phyloP scores from a whole-genome alignment of 2,888 invertebrate genomes.

The Syritta pipiens region DNA sequence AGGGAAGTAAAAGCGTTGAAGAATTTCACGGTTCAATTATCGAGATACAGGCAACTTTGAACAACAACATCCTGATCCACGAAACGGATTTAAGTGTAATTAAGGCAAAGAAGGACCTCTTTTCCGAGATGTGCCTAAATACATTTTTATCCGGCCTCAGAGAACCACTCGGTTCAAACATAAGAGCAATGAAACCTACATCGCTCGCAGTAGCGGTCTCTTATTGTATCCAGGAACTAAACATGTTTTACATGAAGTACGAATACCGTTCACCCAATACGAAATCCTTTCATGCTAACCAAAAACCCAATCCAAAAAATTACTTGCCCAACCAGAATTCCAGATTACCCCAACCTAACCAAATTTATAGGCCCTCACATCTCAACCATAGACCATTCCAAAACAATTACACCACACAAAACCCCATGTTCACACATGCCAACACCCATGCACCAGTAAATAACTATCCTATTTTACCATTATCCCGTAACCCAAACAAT shows the following conservation, averaged over 20 bases:
- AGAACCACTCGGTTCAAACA: slow-evolving; percentile 56
- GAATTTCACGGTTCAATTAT: slow-evolving; percentile 51
- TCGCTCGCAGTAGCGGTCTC: slow-evolving; percentile 44
- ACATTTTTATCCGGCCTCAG: slow-evolving; percentile 51
- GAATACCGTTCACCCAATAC: too few relatives aligned
- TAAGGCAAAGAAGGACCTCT: slow-evolving; percentile 38
- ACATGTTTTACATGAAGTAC: slow-evolving; percentile 19
- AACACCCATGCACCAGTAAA: not conserved
- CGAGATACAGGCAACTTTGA: slow-evolving; percentile 42
- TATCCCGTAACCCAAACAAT: slow-evolving; percentile 4
- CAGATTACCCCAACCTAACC: not conserved
- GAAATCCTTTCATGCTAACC: too few relatives aligned
- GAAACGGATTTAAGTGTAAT: slow-evolving; percentile 48
- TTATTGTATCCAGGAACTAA: slow-evolving; percentile 57
- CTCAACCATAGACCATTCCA: not conserved
- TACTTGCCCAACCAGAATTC: not conserved
- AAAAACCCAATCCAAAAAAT: not conserved
- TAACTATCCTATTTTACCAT: not conserved
- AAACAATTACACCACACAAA: not conserved
- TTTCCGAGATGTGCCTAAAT: slow-evolving; percentile 61
- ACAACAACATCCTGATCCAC: slow-evolving; percentile 53
- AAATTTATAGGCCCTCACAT: not conserved
- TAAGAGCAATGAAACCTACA: slow-evolving; percentile 60
- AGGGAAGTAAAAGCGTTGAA: too few relatives aligned
- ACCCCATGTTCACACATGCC: not conserved